Evolutionary conservation across 2,888 invertebrate species (phyloP).

Genomic region (Linyphia triangularis): DNA sequence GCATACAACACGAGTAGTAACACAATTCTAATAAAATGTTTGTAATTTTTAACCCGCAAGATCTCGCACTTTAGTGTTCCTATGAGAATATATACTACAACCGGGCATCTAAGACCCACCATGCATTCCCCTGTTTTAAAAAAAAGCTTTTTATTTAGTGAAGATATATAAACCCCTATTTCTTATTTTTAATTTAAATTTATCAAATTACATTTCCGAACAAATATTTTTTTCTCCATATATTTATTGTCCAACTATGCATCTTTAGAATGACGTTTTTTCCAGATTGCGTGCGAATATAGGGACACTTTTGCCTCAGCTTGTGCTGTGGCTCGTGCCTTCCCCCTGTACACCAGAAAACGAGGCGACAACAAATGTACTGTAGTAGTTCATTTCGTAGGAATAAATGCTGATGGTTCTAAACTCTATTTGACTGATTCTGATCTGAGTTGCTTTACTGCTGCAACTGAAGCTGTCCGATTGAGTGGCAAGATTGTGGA

Average conservation of each 20-base stretch:
- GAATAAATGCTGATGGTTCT: constrained; percentile 78
- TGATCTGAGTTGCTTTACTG: constrained; percentile 81
- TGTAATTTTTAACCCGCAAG: no score
- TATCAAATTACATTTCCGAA: not conserved
- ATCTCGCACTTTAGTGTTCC: no score
- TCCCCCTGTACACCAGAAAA: constrained; percentile 86
- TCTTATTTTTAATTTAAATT: no score
- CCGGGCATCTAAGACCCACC: no score
- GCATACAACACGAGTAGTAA: no score
- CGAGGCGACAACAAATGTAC: constrained; percentile 76
- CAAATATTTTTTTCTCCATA: not conserved
- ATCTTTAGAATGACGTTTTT: not conserved
- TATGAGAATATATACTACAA: no score
- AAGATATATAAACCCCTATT: no score
- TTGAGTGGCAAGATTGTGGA: constrained; percentile 90
- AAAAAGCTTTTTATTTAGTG: no score
- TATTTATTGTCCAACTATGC: not conserved
- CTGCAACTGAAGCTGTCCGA: constrained; percentile 82
- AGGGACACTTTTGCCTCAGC: constrained; percentile 88
- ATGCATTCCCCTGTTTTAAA: no score
- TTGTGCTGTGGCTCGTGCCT: constrained; percentile 89
- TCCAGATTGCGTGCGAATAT: constrained; percentile 88
- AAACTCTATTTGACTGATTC: constrained; percentile 79
- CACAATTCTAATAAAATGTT: no score
- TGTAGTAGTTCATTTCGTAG: constrained; percentile 83